Base-by-base conservation (phyloP, 2,797 vertebrate species). In the Anniella stebbinsi region DNA sequence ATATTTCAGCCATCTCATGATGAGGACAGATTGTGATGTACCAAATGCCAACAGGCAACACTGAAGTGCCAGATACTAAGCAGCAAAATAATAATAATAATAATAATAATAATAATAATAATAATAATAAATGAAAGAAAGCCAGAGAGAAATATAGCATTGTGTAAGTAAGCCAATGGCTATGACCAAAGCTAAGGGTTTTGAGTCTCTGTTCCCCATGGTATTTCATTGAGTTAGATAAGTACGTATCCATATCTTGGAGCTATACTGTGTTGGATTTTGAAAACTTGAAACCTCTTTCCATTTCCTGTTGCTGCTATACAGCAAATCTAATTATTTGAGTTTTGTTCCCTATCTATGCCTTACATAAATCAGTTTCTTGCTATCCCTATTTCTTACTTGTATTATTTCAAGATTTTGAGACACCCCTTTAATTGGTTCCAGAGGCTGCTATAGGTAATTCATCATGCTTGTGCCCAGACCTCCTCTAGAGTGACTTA, bases 121-220 rank as follows among this genome's bases (percentile, higher is more conserved):
- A 73, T 60, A 38, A n/a, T n/a, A 91, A 77, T 77, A 75, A 86
- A 89, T 38, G 30, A 45, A 76, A 75, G 41, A n/a, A 2, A 33
- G 6, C n/a, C 78, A 92, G 41, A 88, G 9, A 25, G 73, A 0
- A 3, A 69, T 0, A 0, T 12, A 85, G 7, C 12, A 54, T 6
- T 57, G 41, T 38, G 28, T 75, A 25, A n/a, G 17, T 36, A 45
- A 87, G 38, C 0, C 0, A 85, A 30, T 15, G 17, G 12, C 25
- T 57, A 76, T 25, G 11, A 25, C 28, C 41, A 87, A 67, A 83
- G 36, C 18, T 66, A 84, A 63, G 1, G 28, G 18, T 12, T 90
- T 21, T 45, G 30, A n/a, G 36, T 86, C 41, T 80, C 36, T 36
- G 9, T 63, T 72, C 69, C 33, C 30, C 41, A 66, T 66, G 80